phyloP scores from a whole-genome alignment of 2,888 invertebrate genomes.

The Morpho helenor region DNA sequence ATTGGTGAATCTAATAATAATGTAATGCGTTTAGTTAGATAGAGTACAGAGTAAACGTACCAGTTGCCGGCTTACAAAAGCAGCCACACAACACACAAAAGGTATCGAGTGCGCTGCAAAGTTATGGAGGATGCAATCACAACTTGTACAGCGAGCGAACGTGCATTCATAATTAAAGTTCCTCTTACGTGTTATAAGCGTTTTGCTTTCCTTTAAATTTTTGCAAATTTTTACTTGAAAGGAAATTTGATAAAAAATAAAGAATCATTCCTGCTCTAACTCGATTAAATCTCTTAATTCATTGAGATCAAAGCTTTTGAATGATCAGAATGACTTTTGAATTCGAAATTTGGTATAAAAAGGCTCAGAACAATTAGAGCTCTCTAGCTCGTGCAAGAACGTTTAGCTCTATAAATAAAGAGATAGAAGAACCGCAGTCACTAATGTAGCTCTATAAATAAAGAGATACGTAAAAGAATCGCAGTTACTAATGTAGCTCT shows the following conservation, averaged over 20 bases:
- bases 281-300: too few relatives aligned
- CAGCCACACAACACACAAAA: conserved; percentile 54
- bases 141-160: conserved; percentile 47
- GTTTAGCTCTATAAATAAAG: too few relatives aligned
- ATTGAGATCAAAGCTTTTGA: too few relatives aligned
- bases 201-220: conserved; percentile 5
- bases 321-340: too few relatives aligned
- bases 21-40: conserved; percentile 18
- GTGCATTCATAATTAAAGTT: conserved; percentile 24
- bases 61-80: conserved; percentile 48
- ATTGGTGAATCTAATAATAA: conserved; percentile 8
- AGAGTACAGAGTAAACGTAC: conserved; percentile 34
- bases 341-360: too few relatives aligned
- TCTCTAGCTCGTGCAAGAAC: too few relatives aligned
- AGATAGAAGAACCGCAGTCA: too few relatives aligned
- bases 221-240: neutral
- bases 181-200: conserved; percentile 15
- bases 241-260: neutral
- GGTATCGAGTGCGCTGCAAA: conserved; percentile 55
- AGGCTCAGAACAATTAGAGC: too few relatives aligned
- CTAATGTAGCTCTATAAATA: too few relatives aligned
- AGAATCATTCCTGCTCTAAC: too few relatives aligned
- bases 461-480: too few relatives aligned
- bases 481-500: too few relatives aligned
- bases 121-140: conserved; percentile 65